Percentiles rank a stretch among this genome's conserved stretches.
These are phyloP conservation scores for Lamproptera curius DNA, from an alignment of 2,888 invertebrate genomes.

Conservation along the genomic window DNA sequence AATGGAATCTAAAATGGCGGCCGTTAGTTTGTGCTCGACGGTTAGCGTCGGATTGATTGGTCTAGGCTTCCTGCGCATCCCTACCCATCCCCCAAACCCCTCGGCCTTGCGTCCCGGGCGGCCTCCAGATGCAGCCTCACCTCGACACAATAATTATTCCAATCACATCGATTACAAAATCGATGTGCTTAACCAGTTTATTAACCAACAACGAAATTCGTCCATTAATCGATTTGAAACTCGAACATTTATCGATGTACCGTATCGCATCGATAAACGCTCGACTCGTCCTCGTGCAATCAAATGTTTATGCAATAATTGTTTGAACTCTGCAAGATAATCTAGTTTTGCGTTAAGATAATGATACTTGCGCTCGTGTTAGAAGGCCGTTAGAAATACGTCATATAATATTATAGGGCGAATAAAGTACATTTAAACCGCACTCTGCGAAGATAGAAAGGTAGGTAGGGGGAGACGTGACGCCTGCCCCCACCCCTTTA, in stretches of 20 bases:
- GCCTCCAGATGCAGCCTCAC: slow-evolving; percentile 49
- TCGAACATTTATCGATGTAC: not conserved
- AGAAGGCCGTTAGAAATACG: not conserved
- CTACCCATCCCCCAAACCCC: slow-evolving; percentile 26
- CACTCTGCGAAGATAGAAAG: not conserved
- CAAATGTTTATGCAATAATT: too few species aligned
- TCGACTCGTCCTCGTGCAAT: too few species aligned
- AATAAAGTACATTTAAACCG: not conserved
- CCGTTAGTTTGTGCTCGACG: slow-evolving; percentile 14
- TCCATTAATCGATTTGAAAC: not conserved
- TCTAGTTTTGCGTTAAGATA: too few species aligned
- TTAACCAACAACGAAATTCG: not conserved
- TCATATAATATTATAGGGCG: not conserved
- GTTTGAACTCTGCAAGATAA: too few species aligned
- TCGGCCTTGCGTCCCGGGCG: slow-evolving; percentile 61
- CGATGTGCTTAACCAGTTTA: too few species aligned
- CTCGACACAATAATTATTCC: slow-evolving; percentile 19
- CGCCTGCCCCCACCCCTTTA: not conserved
- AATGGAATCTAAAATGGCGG: not conserved
- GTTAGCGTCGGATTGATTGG: slow-evolving; percentile 19
- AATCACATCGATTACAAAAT: too few species aligned
- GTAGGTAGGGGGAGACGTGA: not conserved
- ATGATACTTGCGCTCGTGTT: too few species aligned
- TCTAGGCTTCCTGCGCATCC: slow-evolving; percentile 46
- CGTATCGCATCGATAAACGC: too few species aligned